Conservation (phyloP, 37 sponge, comb jelly and placozoan genomes). For the Dysidea cf. avara region DNA sequence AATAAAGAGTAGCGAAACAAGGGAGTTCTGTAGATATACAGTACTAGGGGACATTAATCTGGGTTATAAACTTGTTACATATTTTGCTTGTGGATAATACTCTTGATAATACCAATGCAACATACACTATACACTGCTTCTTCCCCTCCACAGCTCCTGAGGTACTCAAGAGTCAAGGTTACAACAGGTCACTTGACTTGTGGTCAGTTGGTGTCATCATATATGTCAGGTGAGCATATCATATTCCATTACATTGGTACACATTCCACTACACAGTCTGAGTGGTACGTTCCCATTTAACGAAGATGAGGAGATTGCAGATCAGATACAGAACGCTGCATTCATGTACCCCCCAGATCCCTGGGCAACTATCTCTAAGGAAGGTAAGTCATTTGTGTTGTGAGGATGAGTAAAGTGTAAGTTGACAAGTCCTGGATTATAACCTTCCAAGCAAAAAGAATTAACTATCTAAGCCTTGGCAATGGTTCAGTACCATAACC, state of each 20-base stretch:
- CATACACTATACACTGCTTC: too few relatives aligned
- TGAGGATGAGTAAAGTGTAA: too few relatives aligned
- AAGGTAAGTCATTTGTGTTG: constrained; percentile 66
- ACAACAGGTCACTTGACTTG: constrained; percentile 90
- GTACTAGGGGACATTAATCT: too few relatives aligned
- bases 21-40: too few relatives aligned
- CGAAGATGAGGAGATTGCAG: constrained; percentile 96
- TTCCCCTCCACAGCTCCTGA: constrained; percentile 99
- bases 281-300: constrained; percentile 99
- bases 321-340: constrained; percentile 97
- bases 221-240: constrained; percentile 85
- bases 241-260: too few relatives aligned
- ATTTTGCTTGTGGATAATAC: too few relatives aligned
- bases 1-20: too few relatives aligned
- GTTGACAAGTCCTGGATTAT: too few relatives aligned
- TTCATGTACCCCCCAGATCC: constrained; percentile 99
- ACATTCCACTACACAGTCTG: too few relatives aligned
- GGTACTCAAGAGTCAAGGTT: constrained; percentile 91
- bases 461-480: background rate
- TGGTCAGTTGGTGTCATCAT: constrained; percentile 98
- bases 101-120: too few relatives aligned
- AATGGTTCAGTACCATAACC: background rate
- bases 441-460: too few relatives aligned
- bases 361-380: constrained; percentile 80
- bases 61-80: too few relatives aligned